Percentiles rank a stretch among this genome's conserved stretches.
Evolutionary conservation across 1,140 invertebrate genomes (phyloP).

Genomic region (Aphaenogaster ashmeadi): DNA sequence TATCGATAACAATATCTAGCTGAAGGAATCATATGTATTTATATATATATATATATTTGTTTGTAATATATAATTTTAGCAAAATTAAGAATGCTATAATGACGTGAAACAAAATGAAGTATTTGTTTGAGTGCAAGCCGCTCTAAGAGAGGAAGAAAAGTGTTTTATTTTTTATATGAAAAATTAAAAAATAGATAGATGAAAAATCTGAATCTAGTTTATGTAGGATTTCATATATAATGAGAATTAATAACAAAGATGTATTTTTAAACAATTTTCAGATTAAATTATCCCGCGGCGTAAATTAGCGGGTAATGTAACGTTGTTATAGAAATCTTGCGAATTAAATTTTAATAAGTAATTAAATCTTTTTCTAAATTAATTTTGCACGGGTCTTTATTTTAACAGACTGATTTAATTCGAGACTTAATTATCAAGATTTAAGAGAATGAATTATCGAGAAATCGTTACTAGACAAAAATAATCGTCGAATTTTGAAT

Average conservation of each 20-base stretch:
- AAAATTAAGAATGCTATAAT: not conserved
- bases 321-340: not conserved
- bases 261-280: not conserved
- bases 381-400: not conserved
- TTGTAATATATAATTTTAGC: not conserved
- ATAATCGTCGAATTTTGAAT: conserved; percentile 15
- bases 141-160: not conserved
- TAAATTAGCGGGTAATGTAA: conserved; percentile 1
- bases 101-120: not conserved
- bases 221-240: not conserved
- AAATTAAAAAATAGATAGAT: not conserved
- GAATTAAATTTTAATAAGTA: conserved; percentile 14
- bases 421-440: not conserved
- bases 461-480: not conserved
- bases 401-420: conserved; percentile 15
- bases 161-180: not conserved
- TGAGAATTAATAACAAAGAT: not conserved
- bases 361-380: conserved; percentile 18
- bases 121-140: not conserved
- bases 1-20: conserved; percentile 9
- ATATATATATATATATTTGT: not conserved
- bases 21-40: not conserved
- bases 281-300: not conserved
- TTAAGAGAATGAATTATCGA: not conserved
- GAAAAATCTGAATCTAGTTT: not conserved